These are phyloP conservation scores for Scrobipalpa costella DNA, from an alignment of 2,888 invertebrate species.

Conservation along the genomic window DNA sequence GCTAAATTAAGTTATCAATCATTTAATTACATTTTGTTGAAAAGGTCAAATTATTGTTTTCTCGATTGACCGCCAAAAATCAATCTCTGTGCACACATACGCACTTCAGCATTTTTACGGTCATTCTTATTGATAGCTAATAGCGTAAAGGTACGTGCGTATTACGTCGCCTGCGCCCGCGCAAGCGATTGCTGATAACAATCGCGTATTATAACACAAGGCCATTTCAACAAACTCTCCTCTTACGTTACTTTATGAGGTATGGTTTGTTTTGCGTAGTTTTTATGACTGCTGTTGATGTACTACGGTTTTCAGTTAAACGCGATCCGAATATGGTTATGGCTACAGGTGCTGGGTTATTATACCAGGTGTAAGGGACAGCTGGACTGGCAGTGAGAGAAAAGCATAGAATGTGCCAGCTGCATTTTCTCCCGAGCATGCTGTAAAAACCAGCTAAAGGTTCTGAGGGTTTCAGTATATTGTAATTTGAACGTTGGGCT, in stretches of 20 bases:
- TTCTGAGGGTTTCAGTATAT: no score
- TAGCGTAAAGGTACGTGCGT: neutral
- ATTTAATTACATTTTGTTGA: no score
- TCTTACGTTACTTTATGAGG: conserved; percentile 14
- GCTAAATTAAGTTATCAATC: no score
- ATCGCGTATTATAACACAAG: conserved; percentile 12
- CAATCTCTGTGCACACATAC: neutral
- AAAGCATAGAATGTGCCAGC: no score
- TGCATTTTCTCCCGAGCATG: no score
- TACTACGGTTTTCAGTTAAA: neutral
- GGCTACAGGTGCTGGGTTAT: no score
- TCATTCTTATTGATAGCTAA: neutral
- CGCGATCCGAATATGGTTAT: neutral
- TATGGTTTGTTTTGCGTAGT: neutral
- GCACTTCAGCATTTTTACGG: neutral
- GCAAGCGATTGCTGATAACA: conserved; percentile 9
- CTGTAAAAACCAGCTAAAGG: no score
- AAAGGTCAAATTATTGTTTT: no score
- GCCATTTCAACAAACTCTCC: conserved; percentile 17
- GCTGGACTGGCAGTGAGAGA: no score
- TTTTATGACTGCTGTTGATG: conserved; percentile 1
- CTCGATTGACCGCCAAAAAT: neutral
- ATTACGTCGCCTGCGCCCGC: conserved; percentile 16
- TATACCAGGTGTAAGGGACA: no score
- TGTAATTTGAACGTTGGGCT: no score